Base-by-base conservation (phyloP, 2,113 vertebrate genomes). In the Oenanthe oenanthe region DNA sequence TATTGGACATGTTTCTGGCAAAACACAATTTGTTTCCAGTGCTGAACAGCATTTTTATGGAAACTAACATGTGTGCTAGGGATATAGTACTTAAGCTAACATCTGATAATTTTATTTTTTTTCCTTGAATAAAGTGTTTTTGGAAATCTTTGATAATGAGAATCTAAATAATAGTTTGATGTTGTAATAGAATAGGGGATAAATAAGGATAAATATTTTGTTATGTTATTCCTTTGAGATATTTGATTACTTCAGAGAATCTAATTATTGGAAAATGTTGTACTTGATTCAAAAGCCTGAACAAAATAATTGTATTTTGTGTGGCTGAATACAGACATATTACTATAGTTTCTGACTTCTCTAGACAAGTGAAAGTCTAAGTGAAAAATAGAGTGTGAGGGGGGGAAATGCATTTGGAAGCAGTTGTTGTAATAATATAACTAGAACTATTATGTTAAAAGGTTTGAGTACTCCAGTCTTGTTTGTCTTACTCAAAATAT, bases 201-300 rank as follows among this genome's bases (percentile, higher is more conserved):
- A 86, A 81, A 77, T 67, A 70, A 83, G 53, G 40, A 67, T 56
- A 86, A 96, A 29, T 86, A 74, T 40, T 92, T 79, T 84, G 88
- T 90, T 76, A 66, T 47, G 16, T 63, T 81, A 12, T 60, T 90
- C 57, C 56, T 75, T 75, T 91, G 68, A 72, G 77, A 53, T 81
- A 61, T 16, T 68, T 36, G 29, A 79, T 92, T 92, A 78, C 80
- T 95, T 81, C 26, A 65, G 70, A 57, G 18, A 82, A 87, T 92
- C 53, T 13, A 38, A 8, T 96, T 93, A 92, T 40, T 91, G 61
- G 73, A 26, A 91, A 95, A 79, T 21, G 42, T 61, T 79, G 25
- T 84, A 42, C 68, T 86, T 83, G 63, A 45, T 74, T 91, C 31
- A 89, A 60, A 93, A 89, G 53, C 32, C 36, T 74, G 56, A 93